Conservation (phyloP, 2,113 vertebrate species). For the Platysternon megacephalum region DNA sequence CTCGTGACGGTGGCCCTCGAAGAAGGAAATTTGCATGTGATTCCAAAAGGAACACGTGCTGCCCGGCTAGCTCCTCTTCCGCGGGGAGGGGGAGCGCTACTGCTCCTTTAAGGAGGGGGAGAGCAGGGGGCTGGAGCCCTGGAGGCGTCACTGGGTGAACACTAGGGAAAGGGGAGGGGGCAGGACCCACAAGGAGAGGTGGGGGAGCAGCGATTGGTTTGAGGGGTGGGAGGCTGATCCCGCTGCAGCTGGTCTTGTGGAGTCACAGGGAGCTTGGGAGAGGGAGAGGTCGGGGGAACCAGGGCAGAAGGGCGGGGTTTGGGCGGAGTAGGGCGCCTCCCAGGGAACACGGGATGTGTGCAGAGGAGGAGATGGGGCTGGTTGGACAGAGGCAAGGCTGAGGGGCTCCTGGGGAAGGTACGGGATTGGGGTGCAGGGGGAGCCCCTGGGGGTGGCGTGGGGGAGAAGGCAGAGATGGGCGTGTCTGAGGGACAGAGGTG, state of each 20-base stretch:
- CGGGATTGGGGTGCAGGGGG: not conserved
- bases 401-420: not conserved
- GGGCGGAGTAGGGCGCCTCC: not conserved
- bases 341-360: not conserved
- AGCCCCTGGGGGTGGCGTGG: too few species aligned
- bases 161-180: not conserved
- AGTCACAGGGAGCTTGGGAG: not conserved
- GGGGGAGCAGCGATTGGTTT: not conserved
- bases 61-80: not conserved
- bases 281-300: not conserved
- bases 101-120: not conserved
- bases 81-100: not conserved
- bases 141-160: not conserved
- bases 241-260: not conserved
- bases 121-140: not conserved
- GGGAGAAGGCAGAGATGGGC: not conserved
- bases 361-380: not conserved
- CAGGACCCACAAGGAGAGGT: not conserved
- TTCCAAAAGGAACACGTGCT: not conserved
- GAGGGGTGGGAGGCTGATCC: not conserved
- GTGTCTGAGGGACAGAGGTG: not conserved
- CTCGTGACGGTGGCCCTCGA: too few species aligned
- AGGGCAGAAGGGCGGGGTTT: not conserved
- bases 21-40: not conserved
- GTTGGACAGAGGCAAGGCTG: not conserved